phyloP scores from a whole-genome alignment of 2,888 invertebrate species.

The Nemotelus nigrinus region DNA sequence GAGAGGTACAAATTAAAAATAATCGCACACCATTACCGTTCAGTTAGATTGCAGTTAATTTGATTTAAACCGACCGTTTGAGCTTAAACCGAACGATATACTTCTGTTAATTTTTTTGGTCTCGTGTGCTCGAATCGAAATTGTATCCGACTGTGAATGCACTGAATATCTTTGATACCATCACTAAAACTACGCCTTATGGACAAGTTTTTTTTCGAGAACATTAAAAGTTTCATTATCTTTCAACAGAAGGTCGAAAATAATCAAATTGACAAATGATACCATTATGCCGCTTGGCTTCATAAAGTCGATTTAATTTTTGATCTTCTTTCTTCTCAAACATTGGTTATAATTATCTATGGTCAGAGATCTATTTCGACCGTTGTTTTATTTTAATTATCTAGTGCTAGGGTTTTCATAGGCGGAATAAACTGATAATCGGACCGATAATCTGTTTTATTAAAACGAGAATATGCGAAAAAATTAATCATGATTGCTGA shows the following conservation, averaged over 20 bases:
- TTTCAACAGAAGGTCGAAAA: conserved; percentile 26
- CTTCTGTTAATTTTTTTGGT: no score
- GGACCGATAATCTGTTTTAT: conserved; percentile 15
- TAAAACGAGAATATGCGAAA: conserved; percentile 18
- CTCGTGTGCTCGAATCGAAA: no score
- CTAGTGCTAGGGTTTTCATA: not conserved
- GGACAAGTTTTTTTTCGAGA: no score
- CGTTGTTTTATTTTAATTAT: not conserved
- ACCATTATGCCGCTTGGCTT: conserved; percentile 23
- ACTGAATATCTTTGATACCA: no score
- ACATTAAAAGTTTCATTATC: no score
- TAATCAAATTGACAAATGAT: conserved; percentile 37
- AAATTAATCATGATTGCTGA: not conserved
- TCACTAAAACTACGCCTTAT: no score
- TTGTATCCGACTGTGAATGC: no score
- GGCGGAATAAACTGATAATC: conserved; percentile 1
- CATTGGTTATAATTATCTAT: conserved; percentile 12
- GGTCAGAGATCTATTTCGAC: conserved; percentile 18
- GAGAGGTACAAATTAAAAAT: conserved; percentile 27
- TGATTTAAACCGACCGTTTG: conserved; percentile 28
- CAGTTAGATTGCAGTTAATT: conserved; percentile 36
- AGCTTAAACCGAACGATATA: no score
- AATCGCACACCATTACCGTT: conserved; percentile 32
- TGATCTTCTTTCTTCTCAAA: conserved; percentile 7
- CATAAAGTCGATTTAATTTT: conserved; percentile 18